phyloP scores from a whole-genome alignment of 2,113 vertebrate species.

The Aphelocoma coerulescens region DNA sequence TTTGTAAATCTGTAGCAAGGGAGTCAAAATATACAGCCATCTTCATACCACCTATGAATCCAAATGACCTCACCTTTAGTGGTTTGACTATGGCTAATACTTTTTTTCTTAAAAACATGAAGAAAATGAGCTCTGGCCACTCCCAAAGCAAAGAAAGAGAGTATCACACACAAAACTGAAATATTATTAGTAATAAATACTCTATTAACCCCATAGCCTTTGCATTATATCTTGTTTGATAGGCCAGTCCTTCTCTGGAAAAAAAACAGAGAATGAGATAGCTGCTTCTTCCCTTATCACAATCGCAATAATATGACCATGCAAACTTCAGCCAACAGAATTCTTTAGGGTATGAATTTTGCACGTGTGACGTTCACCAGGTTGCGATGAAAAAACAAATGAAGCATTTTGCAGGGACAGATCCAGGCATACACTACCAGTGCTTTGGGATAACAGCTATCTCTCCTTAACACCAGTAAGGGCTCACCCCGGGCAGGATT shows the following conservation, averaged over 20 bases:
- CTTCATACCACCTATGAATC: not conserved
- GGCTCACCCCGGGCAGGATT: not conserved
- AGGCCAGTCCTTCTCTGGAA: not conserved
- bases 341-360: not conserved
- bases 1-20: not conserved
- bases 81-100: not conserved
- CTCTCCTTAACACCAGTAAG: not conserved
- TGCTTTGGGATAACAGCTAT: not conserved
- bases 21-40: not conserved
- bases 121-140: not conserved
- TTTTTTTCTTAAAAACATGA: not conserved
- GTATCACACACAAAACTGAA: not conserved
- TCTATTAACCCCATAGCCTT: not conserved
- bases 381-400: not conserved
- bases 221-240: not conserved
- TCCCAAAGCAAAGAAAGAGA: not conserved
- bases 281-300: not conserved
- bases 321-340: not conserved
- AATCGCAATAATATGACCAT: not conserved
- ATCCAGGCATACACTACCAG: not conserved
- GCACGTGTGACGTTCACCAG: rapidly evolving
- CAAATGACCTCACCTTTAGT: not conserved
- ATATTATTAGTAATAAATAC: not conserved
- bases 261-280: not conserved
- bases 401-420: not conserved